Evolutionary conservation across 2,113 vertebrate species (phyloP), one percentile per base, ranked within the genome.

Genomic region (Tetrax tetrax): DNA sequence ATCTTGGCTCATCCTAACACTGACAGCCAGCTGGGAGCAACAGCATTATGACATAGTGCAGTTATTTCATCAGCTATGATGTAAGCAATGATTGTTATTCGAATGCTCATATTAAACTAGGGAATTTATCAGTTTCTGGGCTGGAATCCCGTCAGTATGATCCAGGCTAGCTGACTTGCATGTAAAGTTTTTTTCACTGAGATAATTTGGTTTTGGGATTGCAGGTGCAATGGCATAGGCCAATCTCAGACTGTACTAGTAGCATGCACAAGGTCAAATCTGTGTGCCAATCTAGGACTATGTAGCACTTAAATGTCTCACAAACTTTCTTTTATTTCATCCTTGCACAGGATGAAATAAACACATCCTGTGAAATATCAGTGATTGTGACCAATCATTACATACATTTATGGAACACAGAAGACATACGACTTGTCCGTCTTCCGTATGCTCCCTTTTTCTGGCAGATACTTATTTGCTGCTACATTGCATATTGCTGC

Each of bases 351-450:
- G 20, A n/a, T 41, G 43, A 57, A 90, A 21, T 29, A 70, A 83
- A 41, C 14, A 35, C 21, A 47, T 13, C 18, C 31, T 29, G 13
- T 38, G 66, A 83, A 75, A 60, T 79, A 28, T 12, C 45, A 69
- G 35, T 24, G 45, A 43, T 61, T 61, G 14, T 51, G 56, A 69
- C 10, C 37, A 57, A 45, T 33, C 7, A 41, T 35, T 50, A 23
- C 56, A 47, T 16, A 43, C 19, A 33, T 57, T 24, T 37, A 56
- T 3, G 14, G 35, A 66, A 70, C 37, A 27, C 0, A 61, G 38
- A 35, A 33, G 41, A 35, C 5, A 6, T 1, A 56, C 0, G 1
- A 37, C n/a, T 57, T 24, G 6, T 11, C 33, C 69, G 10, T 41
- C 29, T 86, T 43, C 24, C 38, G 25, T 28, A 14, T 61, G 45